These are phyloP conservation scores for Protobothrops flavoviridis DNA, from an alignment of 2,113 vertebrate genomes.

Conservation along the genomic window DNA sequence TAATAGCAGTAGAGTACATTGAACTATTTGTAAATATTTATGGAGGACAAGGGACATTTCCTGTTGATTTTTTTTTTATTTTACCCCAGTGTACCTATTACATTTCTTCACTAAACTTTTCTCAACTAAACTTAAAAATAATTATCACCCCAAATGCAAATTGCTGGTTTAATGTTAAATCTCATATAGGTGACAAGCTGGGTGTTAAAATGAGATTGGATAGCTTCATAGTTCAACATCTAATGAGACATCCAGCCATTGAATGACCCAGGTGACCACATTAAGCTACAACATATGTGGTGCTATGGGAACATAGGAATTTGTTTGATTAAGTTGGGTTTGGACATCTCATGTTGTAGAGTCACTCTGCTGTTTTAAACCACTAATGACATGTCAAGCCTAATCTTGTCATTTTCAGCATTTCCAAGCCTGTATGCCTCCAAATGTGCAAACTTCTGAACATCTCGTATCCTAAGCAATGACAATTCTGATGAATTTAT, in stretches of 20 bases:
- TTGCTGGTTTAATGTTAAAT: background rate
- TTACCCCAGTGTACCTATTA: background rate
- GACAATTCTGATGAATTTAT: no score
- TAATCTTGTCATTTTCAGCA: no score
- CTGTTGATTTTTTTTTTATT: background rate
- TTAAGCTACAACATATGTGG: background rate
- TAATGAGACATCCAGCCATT: background rate
- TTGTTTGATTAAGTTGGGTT: background rate
- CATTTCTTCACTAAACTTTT: background rate
- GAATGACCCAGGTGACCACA: no score
- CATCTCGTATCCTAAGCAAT: no score
- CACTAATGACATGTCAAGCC: no score
- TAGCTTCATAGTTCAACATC: background rate
- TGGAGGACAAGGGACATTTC: background rate
- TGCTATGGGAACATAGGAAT: background rate
- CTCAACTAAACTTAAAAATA: background rate
- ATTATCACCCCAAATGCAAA: no score
- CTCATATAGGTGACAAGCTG: background rate
- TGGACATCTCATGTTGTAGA: no score
- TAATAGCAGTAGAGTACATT: conserved; percentile 36
- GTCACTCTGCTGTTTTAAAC: no score
- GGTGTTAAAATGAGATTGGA: background rate
- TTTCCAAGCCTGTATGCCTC: no score
- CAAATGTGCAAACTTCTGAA: no score
- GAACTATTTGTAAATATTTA: conserved; percentile 29